Evolutionary conservation across 1,140 invertebrate genomes (phyloP).

Genomic region (Ceratoteleas bidentatus): DNA sequence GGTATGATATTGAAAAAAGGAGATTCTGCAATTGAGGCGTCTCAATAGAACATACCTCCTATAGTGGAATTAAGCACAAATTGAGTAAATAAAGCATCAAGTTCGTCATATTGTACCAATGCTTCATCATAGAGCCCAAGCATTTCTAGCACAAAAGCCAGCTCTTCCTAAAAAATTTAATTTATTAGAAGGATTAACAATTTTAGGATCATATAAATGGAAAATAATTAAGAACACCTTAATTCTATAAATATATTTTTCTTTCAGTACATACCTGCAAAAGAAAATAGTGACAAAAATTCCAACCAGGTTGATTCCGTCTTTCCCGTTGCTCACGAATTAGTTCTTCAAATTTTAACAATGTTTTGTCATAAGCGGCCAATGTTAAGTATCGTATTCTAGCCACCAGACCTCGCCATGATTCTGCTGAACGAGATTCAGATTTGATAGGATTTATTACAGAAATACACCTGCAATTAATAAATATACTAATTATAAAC

Average conservation of each 20-base stretch:
- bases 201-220: background rate
- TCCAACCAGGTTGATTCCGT: slow-evolving; percentile 94
- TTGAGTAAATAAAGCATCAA: slow-evolving; percentile 98
- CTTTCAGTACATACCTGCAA: slow-evolving; percentile 85
- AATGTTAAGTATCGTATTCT: slow-evolving; percentile 92
- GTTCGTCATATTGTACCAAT: slow-evolving; percentile 97
- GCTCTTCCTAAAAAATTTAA: slow-evolving; percentile 88
- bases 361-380: slow-evolving; percentile 91
- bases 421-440: slow-evolving; percentile 93
- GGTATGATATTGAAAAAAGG: too few relatives aligned
- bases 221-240: background rate
- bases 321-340: slow-evolving; percentile 94
- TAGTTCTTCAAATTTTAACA: slow-evolving; percentile 94
- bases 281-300: slow-evolving; percentile 96
- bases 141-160: slow-evolving; percentile 97
- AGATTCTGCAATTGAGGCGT: too few relatives aligned
- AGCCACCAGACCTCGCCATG: slow-evolving; percentile 91
- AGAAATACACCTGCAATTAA: slow-evolving; percentile 88
- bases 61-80: slow-evolving; percentile 96
- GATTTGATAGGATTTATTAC: slow-evolving; percentile 94
- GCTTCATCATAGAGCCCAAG: slow-evolving; percentile 96
- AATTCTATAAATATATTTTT: too few relatives aligned
- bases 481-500: too few relatives aligned
- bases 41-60: too few relatives aligned
- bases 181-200: background rate